A percentile compares a stretch with the other conserved stretches of the same genome.
Conservation (phyloP, 2,797 vertebrate species). For the Merluccius polli region DNA sequence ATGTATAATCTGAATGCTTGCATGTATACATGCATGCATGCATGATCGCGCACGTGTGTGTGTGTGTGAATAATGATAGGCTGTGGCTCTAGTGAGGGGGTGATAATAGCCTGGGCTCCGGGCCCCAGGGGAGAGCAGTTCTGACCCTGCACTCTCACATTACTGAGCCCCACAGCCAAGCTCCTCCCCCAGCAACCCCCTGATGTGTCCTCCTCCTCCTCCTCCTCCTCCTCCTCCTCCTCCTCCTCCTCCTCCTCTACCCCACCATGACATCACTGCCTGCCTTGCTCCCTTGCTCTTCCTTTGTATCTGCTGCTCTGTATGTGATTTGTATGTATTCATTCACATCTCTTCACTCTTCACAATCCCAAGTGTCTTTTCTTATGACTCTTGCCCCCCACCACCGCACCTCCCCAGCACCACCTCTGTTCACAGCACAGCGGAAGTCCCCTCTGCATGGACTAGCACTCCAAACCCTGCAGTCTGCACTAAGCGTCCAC, state of each 20-base stretch:
- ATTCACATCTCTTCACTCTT: conserved; percentile 24
- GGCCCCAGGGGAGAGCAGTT: conserved; percentile 86
- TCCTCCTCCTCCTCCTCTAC: conserved; percentile 66
- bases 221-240: conserved; percentile 37
- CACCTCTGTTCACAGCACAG: conserved; percentile 20
- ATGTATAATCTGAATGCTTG: conserved; percentile 2
- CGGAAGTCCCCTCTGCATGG: conserved; percentile 26
- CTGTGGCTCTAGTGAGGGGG: conserved; percentile 84
- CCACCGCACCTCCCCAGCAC: too few species aligned
- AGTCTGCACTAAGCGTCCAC: conserved; percentile 39
- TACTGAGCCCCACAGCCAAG: conserved; percentile 79
- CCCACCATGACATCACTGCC: conserved; percentile 87
- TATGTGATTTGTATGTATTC: conserved; percentile 20
- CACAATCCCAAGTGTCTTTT: conserved; percentile 14
- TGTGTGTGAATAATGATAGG: conserved; percentile 75
- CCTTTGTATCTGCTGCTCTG: conserved; percentile 32
- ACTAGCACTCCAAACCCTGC: conserved; percentile 19
- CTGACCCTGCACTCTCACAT: conserved; percentile 93
- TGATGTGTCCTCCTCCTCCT: conserved; percentile 37
- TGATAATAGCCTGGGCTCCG: conserved; percentile 86
- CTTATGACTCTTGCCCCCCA: conserved; percentile 24
- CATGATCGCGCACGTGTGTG: background rate
- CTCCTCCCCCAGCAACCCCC: conserved; percentile 51
- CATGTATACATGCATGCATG: background rate
- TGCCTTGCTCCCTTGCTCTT: conserved; percentile 25